Percentiles rank a stretch among this genome's conserved stretches.
Conservation (phyloP, 1,140 invertebrate species). For the Papilio xuthus region DNA sequence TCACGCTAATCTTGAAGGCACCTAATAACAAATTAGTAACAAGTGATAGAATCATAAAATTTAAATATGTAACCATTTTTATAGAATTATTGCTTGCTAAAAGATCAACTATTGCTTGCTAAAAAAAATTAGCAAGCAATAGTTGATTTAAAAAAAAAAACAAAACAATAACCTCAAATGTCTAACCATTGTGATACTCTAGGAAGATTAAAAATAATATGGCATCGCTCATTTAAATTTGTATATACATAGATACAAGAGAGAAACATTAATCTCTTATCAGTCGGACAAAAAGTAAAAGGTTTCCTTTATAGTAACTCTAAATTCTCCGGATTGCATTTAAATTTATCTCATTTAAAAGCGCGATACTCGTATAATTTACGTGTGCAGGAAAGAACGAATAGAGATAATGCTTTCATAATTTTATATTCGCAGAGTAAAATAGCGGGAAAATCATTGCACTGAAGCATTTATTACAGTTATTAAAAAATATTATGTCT, state of each 20-base stretch:
- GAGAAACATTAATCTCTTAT: background rate
- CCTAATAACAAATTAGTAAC: background rate
- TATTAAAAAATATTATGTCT: background rate
- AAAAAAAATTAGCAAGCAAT: too few relatives aligned
- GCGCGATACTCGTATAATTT: slow-evolving; percentile 10
- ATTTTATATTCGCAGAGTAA: background rate
- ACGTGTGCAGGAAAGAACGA: slow-evolving; percentile 2
- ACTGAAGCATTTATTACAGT: background rate
- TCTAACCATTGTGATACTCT: too few relatives aligned
- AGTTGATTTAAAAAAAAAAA: too few relatives aligned
- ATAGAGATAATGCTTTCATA: slow-evolving; percentile 8
- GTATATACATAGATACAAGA: background rate
- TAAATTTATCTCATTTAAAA: slow-evolving; percentile 13
- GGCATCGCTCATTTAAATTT: too few relatives aligned
- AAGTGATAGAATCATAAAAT: background rate
- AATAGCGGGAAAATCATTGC: slow-evolving; percentile 4
- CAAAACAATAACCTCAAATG: too few relatives aligned
- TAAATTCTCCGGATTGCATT: background rate
- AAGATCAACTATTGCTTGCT: too few relatives aligned
- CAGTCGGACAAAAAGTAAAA: background rate
- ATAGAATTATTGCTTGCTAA: too few relatives aligned
- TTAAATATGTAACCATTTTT: background rate
- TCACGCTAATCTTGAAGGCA: too few relatives aligned
- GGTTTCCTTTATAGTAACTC: background rate
- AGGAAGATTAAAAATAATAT: too few relatives aligned